Evolutionary conservation across 2,888 invertebrate species (phyloP).

Genomic region (Campaea margaritaria): DNA sequence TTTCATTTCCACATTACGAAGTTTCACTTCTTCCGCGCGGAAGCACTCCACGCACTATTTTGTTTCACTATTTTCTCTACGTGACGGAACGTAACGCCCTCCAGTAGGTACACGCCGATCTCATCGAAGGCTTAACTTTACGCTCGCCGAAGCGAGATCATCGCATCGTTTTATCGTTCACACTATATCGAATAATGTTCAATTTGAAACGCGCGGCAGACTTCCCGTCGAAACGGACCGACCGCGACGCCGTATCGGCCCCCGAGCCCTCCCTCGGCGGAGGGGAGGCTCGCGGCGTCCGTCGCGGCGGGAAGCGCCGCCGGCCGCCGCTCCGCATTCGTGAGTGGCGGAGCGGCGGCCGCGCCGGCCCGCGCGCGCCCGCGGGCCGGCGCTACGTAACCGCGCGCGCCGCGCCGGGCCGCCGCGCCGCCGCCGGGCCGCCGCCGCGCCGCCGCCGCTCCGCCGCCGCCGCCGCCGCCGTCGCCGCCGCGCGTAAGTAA

Average conservation of each 20-base stretch:
- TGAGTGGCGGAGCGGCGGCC: conserved; percentile 64
- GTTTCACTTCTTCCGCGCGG: too few relatives aligned
- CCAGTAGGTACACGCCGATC: conserved; percentile 3
- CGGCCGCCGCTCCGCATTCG: conserved; percentile 58
- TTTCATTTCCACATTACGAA: too few relatives aligned
- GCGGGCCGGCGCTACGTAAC: not conserved
- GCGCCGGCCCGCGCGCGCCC: conserved; percentile 38
- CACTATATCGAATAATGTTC: conserved; percentile 18
- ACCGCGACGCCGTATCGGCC: not conserved
- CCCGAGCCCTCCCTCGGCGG: too few relatives aligned
- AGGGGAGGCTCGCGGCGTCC: conserved; percentile 15
- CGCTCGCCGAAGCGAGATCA: not conserved
- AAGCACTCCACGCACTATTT: too few relatives aligned
- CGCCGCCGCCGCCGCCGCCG: conserved; percentile 5
- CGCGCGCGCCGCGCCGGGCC: conserved; percentile 3
- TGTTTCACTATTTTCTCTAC: not conserved
- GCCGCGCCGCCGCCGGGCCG: conserved; percentile 6
- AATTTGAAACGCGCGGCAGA: conserved; percentile 24
- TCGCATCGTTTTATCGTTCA: not conserved
- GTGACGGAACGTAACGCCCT: too few relatives aligned
- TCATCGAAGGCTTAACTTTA: not conserved
- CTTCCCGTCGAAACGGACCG: conserved; percentile 26
- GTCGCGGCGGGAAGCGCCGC: conserved; percentile 46
- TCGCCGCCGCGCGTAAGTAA: conserved; percentile 28
- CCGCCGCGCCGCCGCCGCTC: conserved; percentile 5